Conservation (phyloP, 2,888 invertebrate species). For the Amphipoea oculea region DNA sequence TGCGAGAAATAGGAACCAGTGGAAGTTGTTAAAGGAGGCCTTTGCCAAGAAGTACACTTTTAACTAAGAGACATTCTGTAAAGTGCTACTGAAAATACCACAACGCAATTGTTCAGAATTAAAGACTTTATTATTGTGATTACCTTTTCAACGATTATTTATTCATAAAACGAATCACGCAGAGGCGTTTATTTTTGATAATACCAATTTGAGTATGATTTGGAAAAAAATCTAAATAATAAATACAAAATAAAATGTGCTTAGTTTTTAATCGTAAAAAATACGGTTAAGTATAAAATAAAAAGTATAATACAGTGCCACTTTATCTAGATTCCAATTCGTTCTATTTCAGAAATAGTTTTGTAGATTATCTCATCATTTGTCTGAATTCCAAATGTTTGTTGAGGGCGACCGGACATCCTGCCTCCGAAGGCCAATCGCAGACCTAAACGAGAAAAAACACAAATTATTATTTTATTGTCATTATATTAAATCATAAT, state of each 20-base stretch:
- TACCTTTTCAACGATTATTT: not conserved
- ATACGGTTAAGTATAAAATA: constrained; percentile 47
- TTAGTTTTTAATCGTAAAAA: constrained; percentile 48
- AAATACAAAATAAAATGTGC: constrained; percentile 22
- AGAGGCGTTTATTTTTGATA: not conserved
- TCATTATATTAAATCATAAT: not conserved
- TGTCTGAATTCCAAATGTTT: constrained; percentile 61
- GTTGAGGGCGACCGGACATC: constrained; percentile 72
- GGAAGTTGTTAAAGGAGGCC: too few relatives aligned
- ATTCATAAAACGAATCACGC: not conserved
- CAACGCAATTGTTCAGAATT: too few relatives aligned
- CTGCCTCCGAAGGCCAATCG: constrained; percentile 76
- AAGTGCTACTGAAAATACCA: too few relatives aligned
- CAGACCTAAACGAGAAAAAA: constrained; percentile 74
- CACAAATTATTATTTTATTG: constrained; percentile 10
- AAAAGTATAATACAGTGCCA: constrained; percentile 33
- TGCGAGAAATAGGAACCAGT: not conserved
- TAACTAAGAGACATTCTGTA: not conserved
- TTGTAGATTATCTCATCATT: constrained; percentile 26
- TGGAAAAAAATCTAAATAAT: constrained; percentile 6
- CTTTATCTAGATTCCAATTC: constrained; percentile 22
- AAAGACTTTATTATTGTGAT: not conserved
- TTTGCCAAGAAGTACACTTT: too few relatives aligned
- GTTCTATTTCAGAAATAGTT: constrained; percentile 5
- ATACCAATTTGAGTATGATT: not conserved